phyloP scores from a whole-genome alignment of 2,113 vertebrate species.

The Nesoenas mayeri region DNA sequence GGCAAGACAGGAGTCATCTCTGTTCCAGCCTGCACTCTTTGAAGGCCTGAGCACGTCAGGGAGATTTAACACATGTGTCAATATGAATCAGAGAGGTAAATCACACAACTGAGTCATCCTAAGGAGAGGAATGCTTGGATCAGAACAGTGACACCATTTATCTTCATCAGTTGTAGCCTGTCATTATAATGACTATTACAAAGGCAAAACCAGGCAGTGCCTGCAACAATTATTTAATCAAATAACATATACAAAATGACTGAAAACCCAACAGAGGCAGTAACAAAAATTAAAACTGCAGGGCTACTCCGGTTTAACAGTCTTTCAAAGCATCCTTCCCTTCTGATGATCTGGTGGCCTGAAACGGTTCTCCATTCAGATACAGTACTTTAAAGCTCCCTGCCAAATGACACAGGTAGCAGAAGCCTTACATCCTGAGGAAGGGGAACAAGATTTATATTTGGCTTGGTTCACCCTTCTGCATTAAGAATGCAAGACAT shows the following conservation, averaged over 20 bases:
- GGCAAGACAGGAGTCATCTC: neutral
- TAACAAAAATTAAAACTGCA: neutral
- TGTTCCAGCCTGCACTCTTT: neutral
- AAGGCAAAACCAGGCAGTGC: neutral
- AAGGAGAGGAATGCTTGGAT: neutral
- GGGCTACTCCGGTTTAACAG: neutral
- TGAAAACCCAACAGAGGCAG: neutral
- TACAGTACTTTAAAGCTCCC: neutral
- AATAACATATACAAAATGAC: neutral
- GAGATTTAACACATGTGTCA: neutral
- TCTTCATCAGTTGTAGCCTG: neutral
- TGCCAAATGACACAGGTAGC: neutral
- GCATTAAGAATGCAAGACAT: neutral
- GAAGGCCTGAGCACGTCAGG: neutral
- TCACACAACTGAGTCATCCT: neutral
- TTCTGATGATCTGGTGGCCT: neutral
- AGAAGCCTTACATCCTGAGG: neutral
- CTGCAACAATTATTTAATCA: conserved; percentile 22
- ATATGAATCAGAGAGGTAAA: neutral
- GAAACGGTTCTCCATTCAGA: neutral
- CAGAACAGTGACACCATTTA: fast-evolving
- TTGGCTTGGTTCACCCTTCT: neutral
- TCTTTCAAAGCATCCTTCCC: neutral
- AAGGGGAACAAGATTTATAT: neutral
- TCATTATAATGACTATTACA: neutral